phyloP scores from a whole-genome alignment of 2,113 vertebrate species.

The Megaceryle torquata region DNA sequence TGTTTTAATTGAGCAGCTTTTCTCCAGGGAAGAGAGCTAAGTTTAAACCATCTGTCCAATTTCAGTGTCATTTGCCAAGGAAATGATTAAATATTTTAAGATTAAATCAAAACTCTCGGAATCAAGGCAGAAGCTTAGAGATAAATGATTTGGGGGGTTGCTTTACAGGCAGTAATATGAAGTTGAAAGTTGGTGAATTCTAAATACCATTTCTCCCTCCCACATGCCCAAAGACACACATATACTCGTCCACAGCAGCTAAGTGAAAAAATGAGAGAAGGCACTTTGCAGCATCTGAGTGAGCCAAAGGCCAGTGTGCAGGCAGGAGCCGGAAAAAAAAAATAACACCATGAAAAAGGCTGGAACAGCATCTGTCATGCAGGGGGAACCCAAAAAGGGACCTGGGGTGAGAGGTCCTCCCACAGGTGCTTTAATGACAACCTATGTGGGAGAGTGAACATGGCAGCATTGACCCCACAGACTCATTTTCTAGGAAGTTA shows the following conservation, averaged over 20 bases:
- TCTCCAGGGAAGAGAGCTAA: constrained; percentile 55
- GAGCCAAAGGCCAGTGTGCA: neutral
- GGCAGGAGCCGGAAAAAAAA: neutral
- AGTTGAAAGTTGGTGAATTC: neutral
- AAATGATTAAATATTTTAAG: constrained; percentile 64
- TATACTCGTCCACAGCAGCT: neutral
- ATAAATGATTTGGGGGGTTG: neutral
- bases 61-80: constrained; percentile 56
- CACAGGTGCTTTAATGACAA: neutral
- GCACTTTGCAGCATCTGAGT: neutral
- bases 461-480: neutral
- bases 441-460: neutral
- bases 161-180: neutral
- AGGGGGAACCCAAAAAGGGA: neutral
- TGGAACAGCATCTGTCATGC: neutral
- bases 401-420: neutral
- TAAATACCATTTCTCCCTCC: neutral
- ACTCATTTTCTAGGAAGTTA: neutral
- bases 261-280: neutral
- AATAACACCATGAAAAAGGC: neutral
- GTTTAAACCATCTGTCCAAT: constrained; percentile 69
- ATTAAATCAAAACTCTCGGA: constrained; percentile 51
- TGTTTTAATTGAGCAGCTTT: constrained; percentile 67
- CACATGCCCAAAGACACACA: accelerated
- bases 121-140: constrained; percentile 10